Evolutionary conservation across 2,888 invertebrate species (phyloP), one percentile per base, ranked within the genome.

Genomic region (Chromoteleia sp.): DNA sequence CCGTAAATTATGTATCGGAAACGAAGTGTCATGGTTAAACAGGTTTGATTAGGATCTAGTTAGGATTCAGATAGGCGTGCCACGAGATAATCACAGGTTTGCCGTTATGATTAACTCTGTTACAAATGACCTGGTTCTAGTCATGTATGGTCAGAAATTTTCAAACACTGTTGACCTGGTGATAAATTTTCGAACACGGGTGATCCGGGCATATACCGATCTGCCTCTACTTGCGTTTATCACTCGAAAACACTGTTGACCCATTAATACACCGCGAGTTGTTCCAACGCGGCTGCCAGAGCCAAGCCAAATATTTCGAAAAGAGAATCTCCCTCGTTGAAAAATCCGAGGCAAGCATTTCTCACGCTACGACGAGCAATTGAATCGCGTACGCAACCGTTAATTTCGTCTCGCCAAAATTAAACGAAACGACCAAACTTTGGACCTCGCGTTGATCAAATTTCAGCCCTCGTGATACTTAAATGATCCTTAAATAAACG

Each of bases 161-260:
- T 39, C 50, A 50, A 59, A 71, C 70, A 71, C 8, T 50, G 48
- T 71, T 71, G 48, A 71, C 70, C 70, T 21, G 39, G 36, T 33
- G 10, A 54, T 56, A 68, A 41, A 68, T 56, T 43, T 43, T 56
- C 12, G 12, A 56, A 43, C 45, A 36, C 21, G 56, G 43, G 5
- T 56, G 45, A 58, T 68, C 36, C 58, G 12, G 58, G 14, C 70
- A 58, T 58, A 48, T 54, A 19, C 12, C 17, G 41, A 30, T 68
- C 33, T 15, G 19, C 10, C 43, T 54, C 8, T 29, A 21, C 29
- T 33, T 54, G 30, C 67, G 15, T 54, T 68, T 68, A 68, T 54
- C 67, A 45, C 39, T 36, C 59, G 50, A 71, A 71, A 71, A 59
- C 70, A 45, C 8, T 45, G 68, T 70, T 70, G 68, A 70, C 68